Conservation (phyloP, 2,888 invertebrate species). For the Cheilosia variabilis region DNA sequence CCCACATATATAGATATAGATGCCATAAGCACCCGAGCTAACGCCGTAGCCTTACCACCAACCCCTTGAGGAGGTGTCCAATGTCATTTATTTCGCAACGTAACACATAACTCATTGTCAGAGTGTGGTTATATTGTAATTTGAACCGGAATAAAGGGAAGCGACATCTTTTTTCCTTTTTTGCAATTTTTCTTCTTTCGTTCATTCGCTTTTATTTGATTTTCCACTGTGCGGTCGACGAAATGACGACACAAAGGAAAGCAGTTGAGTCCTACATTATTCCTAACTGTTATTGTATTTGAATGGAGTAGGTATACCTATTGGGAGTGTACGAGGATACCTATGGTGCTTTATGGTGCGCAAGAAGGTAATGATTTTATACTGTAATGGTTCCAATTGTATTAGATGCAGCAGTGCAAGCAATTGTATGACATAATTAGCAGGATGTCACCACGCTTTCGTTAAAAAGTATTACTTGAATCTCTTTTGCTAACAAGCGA, state of each 20-base stretch:
- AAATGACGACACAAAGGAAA: constrained; percentile 50
- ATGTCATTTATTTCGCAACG: constrained; percentile 69
- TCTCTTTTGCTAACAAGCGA: too few species aligned
- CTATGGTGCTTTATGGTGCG: not conserved
- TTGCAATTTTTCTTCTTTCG: not conserved
- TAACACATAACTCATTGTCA: constrained; percentile 71
- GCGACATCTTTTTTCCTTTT: constrained; percentile 47
- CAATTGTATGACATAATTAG: too few species aligned
- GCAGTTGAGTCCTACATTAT: constrained; percentile 36
- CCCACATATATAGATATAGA: constrained; percentile 3
- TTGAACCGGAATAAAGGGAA: constrained; percentile 70
- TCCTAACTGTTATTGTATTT: constrained; percentile 46
- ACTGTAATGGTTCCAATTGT: not conserved
- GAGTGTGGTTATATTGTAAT: constrained; percentile 69
- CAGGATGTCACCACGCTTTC: too few species aligned
- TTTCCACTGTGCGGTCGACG: constrained; percentile 39
- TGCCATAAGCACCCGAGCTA: constrained; percentile 9
- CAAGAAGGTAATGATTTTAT: not conserved
- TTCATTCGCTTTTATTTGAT: constrained; percentile 38
- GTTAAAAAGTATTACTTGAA: too few species aligned
- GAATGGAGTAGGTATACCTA: constrained; percentile 7
- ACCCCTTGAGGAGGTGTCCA: constrained; percentile 59
- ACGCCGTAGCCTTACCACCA: not conserved
- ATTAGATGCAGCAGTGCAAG: too few species aligned
- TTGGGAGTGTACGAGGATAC: not conserved